phyloP scores from a whole-genome alignment of 1,140 invertebrate genomes.

The Diorhabda carinulata region DNA sequence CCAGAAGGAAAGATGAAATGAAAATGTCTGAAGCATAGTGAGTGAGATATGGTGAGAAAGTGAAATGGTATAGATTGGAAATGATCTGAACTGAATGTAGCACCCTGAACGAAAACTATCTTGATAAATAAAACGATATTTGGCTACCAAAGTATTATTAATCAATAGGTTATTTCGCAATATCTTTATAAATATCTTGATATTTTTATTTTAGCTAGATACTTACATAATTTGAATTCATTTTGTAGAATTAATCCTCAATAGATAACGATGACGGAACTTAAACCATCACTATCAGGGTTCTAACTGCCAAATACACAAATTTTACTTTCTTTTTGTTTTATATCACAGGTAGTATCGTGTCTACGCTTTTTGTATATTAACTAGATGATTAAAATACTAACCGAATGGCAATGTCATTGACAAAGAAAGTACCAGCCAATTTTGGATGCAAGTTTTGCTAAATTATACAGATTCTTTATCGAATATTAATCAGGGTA shows the following conservation, averaged over 20 bases:
- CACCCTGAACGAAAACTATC: no score
- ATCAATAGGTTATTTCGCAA: no score
- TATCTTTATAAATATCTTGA: no score
- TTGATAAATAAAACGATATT: no score
- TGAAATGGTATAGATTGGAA: no score
- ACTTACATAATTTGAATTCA: neutral
- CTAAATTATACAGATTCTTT: slow-evolving; percentile 8
- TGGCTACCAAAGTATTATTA: no score
- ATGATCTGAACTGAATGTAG: no score
- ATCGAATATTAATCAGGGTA: neutral
- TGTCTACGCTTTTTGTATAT: slow-evolving; percentile 27
- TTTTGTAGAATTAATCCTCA: neutral
- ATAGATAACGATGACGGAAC: slow-evolving; percentile 24
- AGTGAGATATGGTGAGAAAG: no score
- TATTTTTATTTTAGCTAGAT: neutral
- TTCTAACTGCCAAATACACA: slow-evolving; percentile 28
- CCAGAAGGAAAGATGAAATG: no score
- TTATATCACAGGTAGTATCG: slow-evolving; percentile 33
- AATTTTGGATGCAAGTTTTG: slow-evolving; percentile 32
- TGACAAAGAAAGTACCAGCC: slow-evolving; percentile 34
- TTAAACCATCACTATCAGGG: slow-evolving; percentile 31
- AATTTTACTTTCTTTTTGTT: slow-evolving; percentile 41
- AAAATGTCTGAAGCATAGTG: no score
- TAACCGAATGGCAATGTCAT: slow-evolving; percentile 22
- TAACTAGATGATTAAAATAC: slow-evolving; percentile 27